These are phyloP conservation scores for Urocitellus parryii DNA, from an alignment of 2,113 vertebrate species.

Conservation along the genomic window DNA sequence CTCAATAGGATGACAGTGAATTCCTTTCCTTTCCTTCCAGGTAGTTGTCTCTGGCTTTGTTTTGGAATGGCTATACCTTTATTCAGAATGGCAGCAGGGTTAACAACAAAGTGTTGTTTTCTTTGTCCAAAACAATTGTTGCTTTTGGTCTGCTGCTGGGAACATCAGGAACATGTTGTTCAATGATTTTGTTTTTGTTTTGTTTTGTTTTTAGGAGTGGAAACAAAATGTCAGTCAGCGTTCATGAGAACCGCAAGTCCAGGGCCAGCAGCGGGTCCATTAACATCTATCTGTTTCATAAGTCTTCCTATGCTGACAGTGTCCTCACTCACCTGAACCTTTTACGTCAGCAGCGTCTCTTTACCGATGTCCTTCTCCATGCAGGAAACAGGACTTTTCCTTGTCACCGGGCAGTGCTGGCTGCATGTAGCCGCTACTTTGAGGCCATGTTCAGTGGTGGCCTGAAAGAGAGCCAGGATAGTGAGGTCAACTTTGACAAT, in stretches of 20 bases:
- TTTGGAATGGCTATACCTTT: not conserved
- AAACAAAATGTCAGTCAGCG: slow-evolving; percentile 91
- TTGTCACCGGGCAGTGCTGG: slow-evolving; percentile 90
- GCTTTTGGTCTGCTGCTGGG: not conserved
- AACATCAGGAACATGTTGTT: slow-evolving; percentile 39
- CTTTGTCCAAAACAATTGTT: not conserved
- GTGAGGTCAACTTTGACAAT: slow-evolving; percentile 91
- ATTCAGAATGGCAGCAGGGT: not conserved
- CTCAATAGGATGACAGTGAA: slow-evolving; percentile 45
- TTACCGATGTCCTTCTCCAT: slow-evolving; percentile 91
- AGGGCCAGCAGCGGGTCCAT: slow-evolving; percentile 91
- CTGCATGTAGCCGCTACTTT: slow-evolving; percentile 91
- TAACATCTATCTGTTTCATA: slow-evolving; percentile 92
- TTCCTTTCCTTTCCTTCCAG: slow-evolving; percentile 39
- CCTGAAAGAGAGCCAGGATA: slow-evolving; percentile 91
- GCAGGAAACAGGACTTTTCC: slow-evolving; percentile 91
- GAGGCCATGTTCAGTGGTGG: slow-evolving; percentile 93
- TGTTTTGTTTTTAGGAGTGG: slow-evolving; percentile 84
- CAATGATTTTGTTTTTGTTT: slow-evolving; percentile 71
- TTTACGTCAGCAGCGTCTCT: slow-evolving; percentile 90
- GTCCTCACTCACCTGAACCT: slow-evolving; percentile 92
- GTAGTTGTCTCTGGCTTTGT: slow-evolving; percentile 53
- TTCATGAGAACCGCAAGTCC: slow-evolving; percentile 92
- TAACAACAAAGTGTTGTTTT: not conserved
- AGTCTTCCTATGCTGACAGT: slow-evolving; percentile 92